Evolutionary conservation across 1,140 invertebrate genomes (phyloP), one percentile per base, ranked within the genome.

Genomic region (Drosophila kohkoa): DNA sequence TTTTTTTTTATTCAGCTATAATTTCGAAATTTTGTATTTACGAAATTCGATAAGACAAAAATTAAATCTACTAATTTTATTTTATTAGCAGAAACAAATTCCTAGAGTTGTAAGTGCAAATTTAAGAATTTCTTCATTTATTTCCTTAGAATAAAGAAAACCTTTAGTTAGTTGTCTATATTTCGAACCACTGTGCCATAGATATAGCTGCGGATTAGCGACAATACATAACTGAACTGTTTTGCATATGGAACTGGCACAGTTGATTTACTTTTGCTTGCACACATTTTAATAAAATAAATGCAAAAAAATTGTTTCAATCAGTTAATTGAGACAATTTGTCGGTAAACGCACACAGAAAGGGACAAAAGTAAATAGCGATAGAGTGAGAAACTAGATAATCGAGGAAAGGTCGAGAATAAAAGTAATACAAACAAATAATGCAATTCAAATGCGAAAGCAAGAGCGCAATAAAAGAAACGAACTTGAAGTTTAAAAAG

Each of bases 251-350:
- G 41, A 71, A 58, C 49, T 69, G 64, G 52, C 79, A 62, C 64
- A 35, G 69, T 74, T 75, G 79, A 74, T 73, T 81, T 67, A 70
- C 51, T 54, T 71, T 89, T 80, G 85, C 77, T 88, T 89, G 88
- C 81, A 89, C 74, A 89, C 85, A 78, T 88, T 89, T 88, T 88
- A 89, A 88, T 88, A 89, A 88, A 88, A 88, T 88, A 88, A 88
- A 88, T 88, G 83, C 83, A 89, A 88, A 88, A 87, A 88, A 73
- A 88, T 79, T 75, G 71, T 75, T 87, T 78, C 57, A 91, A 91
- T 91, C 82, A 79, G 77, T 72, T 91, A 91, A 91, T 91, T 86
- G 85, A 89, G 77, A 57, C 85, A 89, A 91, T 91, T 89, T 91
- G 89, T 91, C 89, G 68, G 52, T 67, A 58, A 65, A 48, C 55